These are phyloP conservation scores for Iphiclides podalirius DNA, from an alignment of 2,888 invertebrate genomes.

Conservation along the genomic window DNA sequence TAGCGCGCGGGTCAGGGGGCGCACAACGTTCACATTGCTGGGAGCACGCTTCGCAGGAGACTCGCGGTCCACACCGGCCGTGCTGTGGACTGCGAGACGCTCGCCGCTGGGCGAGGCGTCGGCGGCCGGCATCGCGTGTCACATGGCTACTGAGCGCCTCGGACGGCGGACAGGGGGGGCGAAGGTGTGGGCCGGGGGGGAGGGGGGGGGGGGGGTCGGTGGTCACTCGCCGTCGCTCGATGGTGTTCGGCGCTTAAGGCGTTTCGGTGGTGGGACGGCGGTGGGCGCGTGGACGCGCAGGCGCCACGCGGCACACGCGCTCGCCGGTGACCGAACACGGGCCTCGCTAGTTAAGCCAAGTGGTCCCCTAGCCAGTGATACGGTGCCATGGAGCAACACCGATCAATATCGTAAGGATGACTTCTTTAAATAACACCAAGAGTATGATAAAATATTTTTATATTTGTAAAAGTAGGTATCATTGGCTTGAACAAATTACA, in stretches of 20 bases:
- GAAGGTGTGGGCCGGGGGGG: too few relatives aligned
- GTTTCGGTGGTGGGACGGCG: slow-evolving; percentile 27
- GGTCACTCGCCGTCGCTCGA: slow-evolving; percentile 34
- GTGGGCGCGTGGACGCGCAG: slow-evolving; percentile 48
- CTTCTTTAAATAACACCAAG: too few relatives aligned
- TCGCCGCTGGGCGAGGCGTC: slow-evolving; percentile 42
- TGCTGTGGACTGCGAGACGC: slow-evolving; percentile 53
- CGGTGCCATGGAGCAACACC: too few relatives aligned
- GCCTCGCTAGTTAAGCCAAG: slow-evolving; percentile 30
- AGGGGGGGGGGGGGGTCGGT: slow-evolving; percentile 25
- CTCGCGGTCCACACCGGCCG: slow-evolving; percentile 28
- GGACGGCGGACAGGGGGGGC: slow-evolving; percentile 14
- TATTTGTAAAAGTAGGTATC: too few relatives aligned
- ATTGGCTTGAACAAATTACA: too few relatives aligned
- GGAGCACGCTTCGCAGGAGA: slow-evolving; percentile 25
- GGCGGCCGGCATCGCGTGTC: slow-evolving; percentile 53
- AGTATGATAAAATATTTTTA: too few relatives aligned
- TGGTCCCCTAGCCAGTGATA: not conserved
- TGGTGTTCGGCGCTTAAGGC: slow-evolving; percentile 28
- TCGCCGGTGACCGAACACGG: slow-evolving; percentile 28
- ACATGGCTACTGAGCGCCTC: slow-evolving; percentile 28
- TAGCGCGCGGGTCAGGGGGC: slow-evolving; percentile 39
- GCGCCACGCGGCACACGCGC: slow-evolving; percentile 37
- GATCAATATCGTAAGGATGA: too few relatives aligned
- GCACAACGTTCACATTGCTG: slow-evolving; percentile 55